These are phyloP conservation scores for Brachyptera putata DNA, from an alignment of 2,888 invertebrate species.

Conservation along the genomic window DNA sequence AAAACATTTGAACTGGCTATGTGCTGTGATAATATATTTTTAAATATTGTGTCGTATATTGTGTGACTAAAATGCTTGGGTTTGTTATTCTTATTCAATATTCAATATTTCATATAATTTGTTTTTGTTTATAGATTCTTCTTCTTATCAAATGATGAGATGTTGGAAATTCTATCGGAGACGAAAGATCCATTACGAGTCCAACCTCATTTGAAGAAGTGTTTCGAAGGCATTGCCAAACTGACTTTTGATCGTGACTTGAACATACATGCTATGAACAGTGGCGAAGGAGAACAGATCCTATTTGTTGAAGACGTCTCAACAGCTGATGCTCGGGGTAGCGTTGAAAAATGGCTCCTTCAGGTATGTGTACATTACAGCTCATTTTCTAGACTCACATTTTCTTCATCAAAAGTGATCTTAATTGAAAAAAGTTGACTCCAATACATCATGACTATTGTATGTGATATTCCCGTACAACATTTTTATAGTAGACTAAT, in stretches of 20 bases:
- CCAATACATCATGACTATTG: too few relatives aligned
- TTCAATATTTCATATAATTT: too few relatives aligned
- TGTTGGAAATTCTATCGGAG: constrained; percentile 85
- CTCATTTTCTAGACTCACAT: not conserved
- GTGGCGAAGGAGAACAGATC: constrained; percentile 70
- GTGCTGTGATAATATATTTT: too few relatives aligned
- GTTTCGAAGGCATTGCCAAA: constrained; percentile 79
- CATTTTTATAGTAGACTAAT: too few relatives aligned
- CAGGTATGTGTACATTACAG: too few relatives aligned
- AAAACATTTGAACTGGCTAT: too few relatives aligned
- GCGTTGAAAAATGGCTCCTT: constrained; percentile 83
- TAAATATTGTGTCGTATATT: too few relatives aligned
- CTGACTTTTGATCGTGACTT: constrained; percentile 66
- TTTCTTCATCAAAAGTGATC: not conserved
- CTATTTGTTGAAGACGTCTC: constrained; percentile 58
- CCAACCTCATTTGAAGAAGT: constrained; percentile 82
- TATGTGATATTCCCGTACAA: too few relatives aligned
- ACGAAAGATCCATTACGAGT: constrained; percentile 80
- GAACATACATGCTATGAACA: constrained; percentile 73
- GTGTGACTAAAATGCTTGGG: too few relatives aligned
- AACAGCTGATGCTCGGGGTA: constrained; percentile 69
- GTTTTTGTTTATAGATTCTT: constrained; percentile 79
- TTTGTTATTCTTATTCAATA: too few relatives aligned
- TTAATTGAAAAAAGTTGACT: too few relatives aligned
- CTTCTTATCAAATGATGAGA: constrained; percentile 86